Evolutionary conservation across 2,113 vertebrate species (phyloP), one percentile per base, ranked within the genome.

Genomic region (Micronisus gabar): DNA sequence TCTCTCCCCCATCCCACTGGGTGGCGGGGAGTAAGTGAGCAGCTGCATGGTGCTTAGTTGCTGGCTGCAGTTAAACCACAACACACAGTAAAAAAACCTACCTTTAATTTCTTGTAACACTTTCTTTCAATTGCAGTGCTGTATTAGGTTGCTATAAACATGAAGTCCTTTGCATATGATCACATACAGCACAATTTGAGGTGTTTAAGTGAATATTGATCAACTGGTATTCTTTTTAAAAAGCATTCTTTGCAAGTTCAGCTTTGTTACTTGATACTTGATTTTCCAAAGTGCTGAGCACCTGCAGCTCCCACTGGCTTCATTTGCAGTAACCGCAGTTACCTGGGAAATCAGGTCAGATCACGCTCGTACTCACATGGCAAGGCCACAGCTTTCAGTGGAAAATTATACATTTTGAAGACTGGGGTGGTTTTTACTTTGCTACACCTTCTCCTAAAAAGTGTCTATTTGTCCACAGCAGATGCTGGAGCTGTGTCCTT

Each of bases 271-370:
- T 76, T 86, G 40, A 75, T 50, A 92, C 52, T 36, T 72, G 75
- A 71, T 68, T 85, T 95, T 95, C 65, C 66, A 66, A 95, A 95
- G 65, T 36, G 50, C 73, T 72, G 22, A 96, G 53, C 36, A 95
- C 83, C 83, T 97, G 91, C 73, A 92, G 56, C 11, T 91, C 65
- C 56, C 70, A 58, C 43, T 82, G 81, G 29, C 78, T 96, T 87
- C 62, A 47, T 61, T 48, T 95, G 75, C 70, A 89, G 85, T 40
- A 88, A 71, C 32, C 1, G 19, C 70, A 93, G 62, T 88, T 87
- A 72, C 58, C n/a, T 27, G 34, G 58, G 45, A 95, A 95, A 94
- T 90, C 45, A 85, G 93, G 84, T 85, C 94, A 95, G 66, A 86
- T 73, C 29, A 11, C 1, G 0, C 58, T 75, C 11, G 1, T 19